Conservation (phyloP, 2,797 vertebrate species). For the Parauchenoglanis ngamensis region DNA sequence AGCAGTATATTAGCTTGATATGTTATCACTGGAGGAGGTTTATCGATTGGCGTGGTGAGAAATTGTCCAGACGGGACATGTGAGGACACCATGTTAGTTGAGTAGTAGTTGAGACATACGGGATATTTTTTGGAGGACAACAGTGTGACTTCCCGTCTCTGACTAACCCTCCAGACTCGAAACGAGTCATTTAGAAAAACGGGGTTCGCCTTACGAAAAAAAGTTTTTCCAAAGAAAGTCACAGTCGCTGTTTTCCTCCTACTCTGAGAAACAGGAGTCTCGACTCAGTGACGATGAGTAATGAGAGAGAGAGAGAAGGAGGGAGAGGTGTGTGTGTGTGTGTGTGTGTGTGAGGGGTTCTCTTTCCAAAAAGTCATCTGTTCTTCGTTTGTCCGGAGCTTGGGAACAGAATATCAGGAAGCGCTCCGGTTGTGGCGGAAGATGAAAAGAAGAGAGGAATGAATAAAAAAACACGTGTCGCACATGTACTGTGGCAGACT, state of each 20-base stretch:
- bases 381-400: conserved; percentile 93
- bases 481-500: conserved; percentile 80
- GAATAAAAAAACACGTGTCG: conserved; percentile 90
- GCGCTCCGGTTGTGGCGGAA: conserved; percentile 90
- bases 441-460: conserved; percentile 92
- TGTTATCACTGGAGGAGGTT: conserved; percentile 66
- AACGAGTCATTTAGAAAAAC: neutral
- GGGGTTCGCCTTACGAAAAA: neutral
- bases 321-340: conserved; percentile 25
- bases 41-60: conserved; percentile 61
- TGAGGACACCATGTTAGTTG: neutral
- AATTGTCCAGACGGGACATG: conserved; percentile 1
- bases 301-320: neutral
- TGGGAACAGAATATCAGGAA: conserved; percentile 97
- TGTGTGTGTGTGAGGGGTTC: conserved; percentile 71
- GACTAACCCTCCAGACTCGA: conserved; percentile 3
- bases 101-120: neutral
- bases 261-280: conserved; percentile 11
- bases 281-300: conserved; percentile 23
- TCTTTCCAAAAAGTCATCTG: conserved; percentile 90
- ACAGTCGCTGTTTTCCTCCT: conserved; percentile 1
- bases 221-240: conserved; percentile 20
- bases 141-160: neutral
- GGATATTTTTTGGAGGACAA: neutral
- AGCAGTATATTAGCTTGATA: conserved; percentile 68